These are phyloP conservation scores for Rhipidura dahli DNA, from an alignment of 2,113 vertebrate genomes.

Conservation along the genomic window DNA sequence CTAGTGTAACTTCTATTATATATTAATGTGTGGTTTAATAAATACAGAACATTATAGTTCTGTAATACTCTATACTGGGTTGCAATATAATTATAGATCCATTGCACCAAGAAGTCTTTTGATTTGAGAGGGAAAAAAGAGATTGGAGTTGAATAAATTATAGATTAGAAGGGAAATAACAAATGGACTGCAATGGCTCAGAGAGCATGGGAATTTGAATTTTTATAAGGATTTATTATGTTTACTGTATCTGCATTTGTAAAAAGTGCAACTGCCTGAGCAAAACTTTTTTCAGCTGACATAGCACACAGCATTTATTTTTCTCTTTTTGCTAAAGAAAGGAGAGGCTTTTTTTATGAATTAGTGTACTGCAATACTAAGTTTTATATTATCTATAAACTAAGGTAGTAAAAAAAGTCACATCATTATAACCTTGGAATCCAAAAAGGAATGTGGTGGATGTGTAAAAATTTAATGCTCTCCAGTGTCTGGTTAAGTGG, in stretches of 20 bases:
- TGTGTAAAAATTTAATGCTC: conserved; percentile 45
- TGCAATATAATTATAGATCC: not conserved
- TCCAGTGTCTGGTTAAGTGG: conserved; percentile 32
- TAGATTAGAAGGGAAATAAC: not conserved
- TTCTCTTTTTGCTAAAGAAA: conserved; percentile 5
- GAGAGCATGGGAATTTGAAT: conserved; percentile 15
- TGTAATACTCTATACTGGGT: not conserved
- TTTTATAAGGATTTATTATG: conserved; percentile 60
- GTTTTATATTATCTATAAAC: conserved; percentile 49
- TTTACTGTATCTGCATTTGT: conserved; percentile 34
- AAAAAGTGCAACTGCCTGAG: conserved; percentile 17
- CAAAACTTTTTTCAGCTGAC: conserved; percentile 43
- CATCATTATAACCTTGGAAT: conserved; percentile 26
- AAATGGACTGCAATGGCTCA: conserved; percentile 15
- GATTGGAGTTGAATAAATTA: not conserved
- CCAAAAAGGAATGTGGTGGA: not conserved
- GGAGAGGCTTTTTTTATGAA: conserved; percentile 7
- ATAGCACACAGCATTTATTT: conserved; percentile 1
- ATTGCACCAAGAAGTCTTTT: not conserved
- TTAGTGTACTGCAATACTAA: conserved; percentile 21
- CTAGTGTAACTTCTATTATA: not conserved
- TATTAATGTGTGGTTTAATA: not conserved
- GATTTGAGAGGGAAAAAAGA: not conserved
- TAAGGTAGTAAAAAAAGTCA: conserved; percentile 25
- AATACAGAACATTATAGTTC: not conserved